Evolutionary conservation across 2,797 vertebrate genomes (phyloP).

Genomic region (Sphenopsis melanotis): DNA sequence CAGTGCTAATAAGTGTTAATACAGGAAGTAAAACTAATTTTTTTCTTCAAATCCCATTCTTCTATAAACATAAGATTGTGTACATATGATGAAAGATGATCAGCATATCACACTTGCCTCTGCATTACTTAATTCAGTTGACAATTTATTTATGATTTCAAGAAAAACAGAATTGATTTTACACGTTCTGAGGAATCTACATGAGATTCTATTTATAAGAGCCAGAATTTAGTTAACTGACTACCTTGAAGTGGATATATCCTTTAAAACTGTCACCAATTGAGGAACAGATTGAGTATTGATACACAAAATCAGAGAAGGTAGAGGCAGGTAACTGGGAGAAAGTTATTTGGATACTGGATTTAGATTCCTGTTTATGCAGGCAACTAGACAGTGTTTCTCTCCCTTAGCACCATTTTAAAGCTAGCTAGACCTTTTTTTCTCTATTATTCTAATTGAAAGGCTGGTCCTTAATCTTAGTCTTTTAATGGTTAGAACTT

Average conservation of each 20-base stretch:
- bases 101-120: not conserved
- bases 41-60: not conserved
- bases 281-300: not conserved
- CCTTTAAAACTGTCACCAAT: not conserved
- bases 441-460: not conserved
- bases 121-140: not conserved
- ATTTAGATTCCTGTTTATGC: not conserved
- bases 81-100: not conserved
- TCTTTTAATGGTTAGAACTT: not conserved
- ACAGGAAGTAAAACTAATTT: not conserved
- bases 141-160: not conserved
- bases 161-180: not conserved
- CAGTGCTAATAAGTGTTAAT: not conserved
- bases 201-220: not conserved
- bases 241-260: not conserved
- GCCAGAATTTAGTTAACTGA: not conserved
- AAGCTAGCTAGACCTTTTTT: not conserved
- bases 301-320: not conserved
- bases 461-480: not conserved
- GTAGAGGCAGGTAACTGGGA: not conserved
- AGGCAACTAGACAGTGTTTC: not conserved
- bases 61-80: not conserved
- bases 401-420: not conserved
- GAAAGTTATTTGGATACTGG: not conserved
- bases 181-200: not conserved